Base-by-base conservation (phyloP, 2,113 vertebrate species). In the Halcyon malimbica region DNA sequence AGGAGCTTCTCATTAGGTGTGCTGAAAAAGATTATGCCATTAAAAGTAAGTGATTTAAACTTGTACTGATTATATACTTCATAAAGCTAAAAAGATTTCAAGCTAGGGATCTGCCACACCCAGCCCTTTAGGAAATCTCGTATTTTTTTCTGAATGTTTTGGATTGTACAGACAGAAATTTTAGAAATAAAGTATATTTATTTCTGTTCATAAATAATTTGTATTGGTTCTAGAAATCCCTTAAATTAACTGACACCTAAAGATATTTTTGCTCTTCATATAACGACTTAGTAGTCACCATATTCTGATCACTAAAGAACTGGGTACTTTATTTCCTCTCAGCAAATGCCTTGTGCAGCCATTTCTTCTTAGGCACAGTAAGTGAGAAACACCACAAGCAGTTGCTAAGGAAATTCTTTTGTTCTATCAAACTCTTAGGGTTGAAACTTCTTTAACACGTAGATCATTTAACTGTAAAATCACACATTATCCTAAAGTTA, bases 1-100 rank as follows among this genome's bases (percentile, higher is more conserved):
- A 99, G 98, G 29, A 99, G 98, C 85, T 99, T 99, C 95, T 99
- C 99, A 97, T 99, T 99, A 63, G 99, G 99, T 6, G 99, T 99
- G 95, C 99, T 99, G 95, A 82, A 98, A 96, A 84, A 94, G 18
- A 97, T 90, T 19, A 57, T 35, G 91, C 23, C 29, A 74, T 89
- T 67, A 91, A 68, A 89, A 67, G 37, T 29, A 77, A 70, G 5
- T 50, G 1, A 77, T 65, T 74, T 51, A 53, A 82, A 89, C 20
- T 24, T 57, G 67, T 21, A 62, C 11, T n/a, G 17, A 44, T 65
- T 5, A 69, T 39, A 51, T 21, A 69, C 13, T 77, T 63, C 53
- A 77, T 37, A 83, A 74, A 85, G 19, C 18, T 76, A 59, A 50
- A 74, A 83, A 50, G 16, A 44, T 21, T 70, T 79, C 48, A 78